phyloP scores from a whole-genome alignment of 2,888 invertebrate species.

The Leptinotarsa tumamoca region DNA sequence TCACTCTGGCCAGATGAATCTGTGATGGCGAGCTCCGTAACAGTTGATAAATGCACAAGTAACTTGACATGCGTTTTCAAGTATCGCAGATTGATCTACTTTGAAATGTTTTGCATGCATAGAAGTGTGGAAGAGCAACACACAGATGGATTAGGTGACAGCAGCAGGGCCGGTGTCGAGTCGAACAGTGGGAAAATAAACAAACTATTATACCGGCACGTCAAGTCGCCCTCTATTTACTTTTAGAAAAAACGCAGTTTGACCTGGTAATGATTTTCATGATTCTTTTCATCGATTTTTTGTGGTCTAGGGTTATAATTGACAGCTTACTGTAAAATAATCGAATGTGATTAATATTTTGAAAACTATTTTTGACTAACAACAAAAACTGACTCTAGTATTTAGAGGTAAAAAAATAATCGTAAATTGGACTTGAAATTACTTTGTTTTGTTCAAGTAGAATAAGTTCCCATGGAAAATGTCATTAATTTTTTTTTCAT shows the following conservation, averaged over 20 bases:
- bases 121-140: constrained; percentile 60
- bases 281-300: constrained; percentile 10
- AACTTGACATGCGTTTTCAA: constrained; percentile 63
- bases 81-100: constrained; percentile 67
- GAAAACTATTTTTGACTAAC: not conserved
- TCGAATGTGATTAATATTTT: not conserved
- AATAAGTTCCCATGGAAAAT: no score
- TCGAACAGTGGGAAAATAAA: constrained; percentile 65
- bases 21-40: constrained; percentile 37
- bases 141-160: constrained; percentile 66
- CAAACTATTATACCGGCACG: constrained; percentile 66
- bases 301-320: not conserved
- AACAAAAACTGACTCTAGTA: no score
- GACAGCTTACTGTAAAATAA: constrained; percentile 11
- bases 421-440: no score
- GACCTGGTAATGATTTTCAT: constrained; percentile 37
- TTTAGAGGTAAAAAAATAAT: no score
- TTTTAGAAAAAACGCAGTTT: constrained; percentile 46
- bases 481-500: no score
- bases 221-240: constrained; percentile 63
- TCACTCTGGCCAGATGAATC: constrained; percentile 41
- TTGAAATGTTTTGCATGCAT: constrained; percentile 66
- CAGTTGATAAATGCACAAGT: constrained; percentile 48
- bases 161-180: constrained; percentile 61
- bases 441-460: no score